phyloP scores from a whole-genome alignment of 2,888 invertebrate genomes.

The Marasmarcha lunaedactyla region DNA sequence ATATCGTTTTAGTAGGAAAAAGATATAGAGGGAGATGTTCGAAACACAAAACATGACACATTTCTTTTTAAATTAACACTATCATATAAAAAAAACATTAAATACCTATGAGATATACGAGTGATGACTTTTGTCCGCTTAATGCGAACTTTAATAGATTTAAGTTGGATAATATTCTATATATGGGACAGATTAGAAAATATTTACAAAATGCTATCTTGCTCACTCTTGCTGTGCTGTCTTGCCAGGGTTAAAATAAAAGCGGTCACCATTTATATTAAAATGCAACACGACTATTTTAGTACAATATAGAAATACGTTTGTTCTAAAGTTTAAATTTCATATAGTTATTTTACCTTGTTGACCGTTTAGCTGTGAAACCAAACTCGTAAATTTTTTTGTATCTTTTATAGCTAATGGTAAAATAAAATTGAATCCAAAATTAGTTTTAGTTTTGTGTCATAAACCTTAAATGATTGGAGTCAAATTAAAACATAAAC shows the following conservation, averaged over 20 bases:
- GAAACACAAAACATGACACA: conserved; percentile 52
- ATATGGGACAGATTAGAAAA: conserved; percentile 43
- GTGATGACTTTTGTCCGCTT: conserved; percentile 54
- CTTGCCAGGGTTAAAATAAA: conserved; percentile 25
- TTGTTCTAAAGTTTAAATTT: too few relatives aligned
- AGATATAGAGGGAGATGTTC: conserved; percentile 40
- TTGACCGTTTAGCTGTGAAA: too few relatives aligned
- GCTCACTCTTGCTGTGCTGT: conserved; percentile 25
- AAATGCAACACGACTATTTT: neutral
- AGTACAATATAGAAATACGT: neutral
- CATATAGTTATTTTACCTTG: too few relatives aligned
- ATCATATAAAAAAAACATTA: conserved; percentile 46
- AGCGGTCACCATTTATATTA: neutral
- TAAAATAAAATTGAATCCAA: too few relatives aligned
- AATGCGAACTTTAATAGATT: conserved; percentile 33
- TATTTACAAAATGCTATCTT: conserved; percentile 65
- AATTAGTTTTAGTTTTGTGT: too few relatives aligned
- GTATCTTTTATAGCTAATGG: too few relatives aligned
- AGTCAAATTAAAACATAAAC: too few relatives aligned
- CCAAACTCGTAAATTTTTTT: too few relatives aligned
- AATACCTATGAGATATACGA: conserved; percentile 67
- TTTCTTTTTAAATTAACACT: conserved; percentile 52
- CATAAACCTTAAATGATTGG: too few relatives aligned
- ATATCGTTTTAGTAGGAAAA: conserved; percentile 23
- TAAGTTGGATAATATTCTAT: conserved; percentile 60